Percentiles rank a stretch among this genome's conserved stretches.
Evolutionary conservation across 2,888 invertebrate genomes (phyloP).

Genomic region (Pyrrhia umbra): DNA sequence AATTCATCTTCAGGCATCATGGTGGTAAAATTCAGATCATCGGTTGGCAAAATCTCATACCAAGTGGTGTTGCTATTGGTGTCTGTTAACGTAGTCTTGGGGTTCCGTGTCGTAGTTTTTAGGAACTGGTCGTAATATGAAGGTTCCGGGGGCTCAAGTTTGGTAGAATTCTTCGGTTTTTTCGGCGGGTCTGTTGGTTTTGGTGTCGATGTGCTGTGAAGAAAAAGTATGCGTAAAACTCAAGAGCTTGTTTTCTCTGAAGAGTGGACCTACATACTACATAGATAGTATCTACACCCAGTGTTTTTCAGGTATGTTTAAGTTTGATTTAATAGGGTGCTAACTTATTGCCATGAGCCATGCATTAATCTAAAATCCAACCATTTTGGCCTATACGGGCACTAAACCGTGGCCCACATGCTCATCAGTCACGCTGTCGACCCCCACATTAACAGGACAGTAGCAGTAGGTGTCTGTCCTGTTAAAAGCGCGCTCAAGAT

Average conservation of each 20-base stretch:
- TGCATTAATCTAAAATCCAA: too few relatives aligned
- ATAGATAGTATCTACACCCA: too few relatives aligned
- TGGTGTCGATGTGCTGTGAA: slow-evolving; percentile 71
- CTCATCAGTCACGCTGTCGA: too few relatives aligned
- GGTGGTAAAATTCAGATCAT: slow-evolving; percentile 75
- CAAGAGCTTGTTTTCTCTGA: not conserved
- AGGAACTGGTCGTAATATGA: slow-evolving; percentile 87
- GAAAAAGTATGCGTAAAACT: not conserved
- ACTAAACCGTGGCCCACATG: too few relatives aligned
- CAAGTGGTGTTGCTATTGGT: slow-evolving; percentile 82
- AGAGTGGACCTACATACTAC: too few relatives aligned
- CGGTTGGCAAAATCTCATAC: slow-evolving; percentile 81
- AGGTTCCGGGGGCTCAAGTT: slow-evolving; percentile 78
- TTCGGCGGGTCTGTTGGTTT: slow-evolving; percentile 62
- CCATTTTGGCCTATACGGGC: too few relatives aligned
- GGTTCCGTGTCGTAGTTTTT: slow-evolving; percentile 76
- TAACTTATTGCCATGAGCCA: too few relatives aligned
- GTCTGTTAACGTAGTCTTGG: slow-evolving; percentile 69
- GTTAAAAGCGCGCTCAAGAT: too few relatives aligned
- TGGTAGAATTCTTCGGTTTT: slow-evolving; percentile 69
- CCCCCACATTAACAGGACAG: too few relatives aligned
- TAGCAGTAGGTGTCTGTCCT: too few relatives aligned
- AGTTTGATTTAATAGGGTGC: too few relatives aligned
- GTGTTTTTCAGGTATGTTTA: too few relatives aligned
- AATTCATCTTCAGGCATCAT: slow-evolving; percentile 79